Evolutionary conservation across 2,797 vertebrate genomes (phyloP).

Genomic region (Chloroceryle inda): DNA sequence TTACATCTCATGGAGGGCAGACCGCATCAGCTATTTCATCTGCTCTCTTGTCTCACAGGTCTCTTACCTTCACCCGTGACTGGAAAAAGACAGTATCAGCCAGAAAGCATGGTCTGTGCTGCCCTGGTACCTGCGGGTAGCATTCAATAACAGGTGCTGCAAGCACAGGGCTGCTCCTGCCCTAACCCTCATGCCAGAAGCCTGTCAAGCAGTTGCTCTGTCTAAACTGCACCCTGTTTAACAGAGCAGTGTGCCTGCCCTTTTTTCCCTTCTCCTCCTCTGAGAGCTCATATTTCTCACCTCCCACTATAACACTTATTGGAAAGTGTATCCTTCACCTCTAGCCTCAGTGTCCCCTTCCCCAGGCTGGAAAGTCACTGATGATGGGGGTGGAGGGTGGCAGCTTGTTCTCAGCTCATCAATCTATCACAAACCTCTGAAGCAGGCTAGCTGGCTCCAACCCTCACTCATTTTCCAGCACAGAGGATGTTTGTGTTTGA

Average conservation of each 20-base stretch:
- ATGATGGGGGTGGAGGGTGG: conserved; percentile 24
- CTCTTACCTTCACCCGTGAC: not conserved
- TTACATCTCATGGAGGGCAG: not conserved
- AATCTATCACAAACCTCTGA: conserved; percentile 45
- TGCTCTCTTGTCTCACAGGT: fast-evolving
- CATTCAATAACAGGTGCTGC: conserved; percentile 32
- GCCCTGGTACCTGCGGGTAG: conserved; percentile 55
- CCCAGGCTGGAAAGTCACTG: conserved; percentile 13
- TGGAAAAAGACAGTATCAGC: conserved; percentile 1
- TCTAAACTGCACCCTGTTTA: conserved; percentile 25
- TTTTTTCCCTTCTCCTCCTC: not conserved
- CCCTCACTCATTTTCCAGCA: conserved; percentile 30
- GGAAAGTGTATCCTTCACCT: conserved; percentile 41
- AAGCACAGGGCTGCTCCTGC: not conserved
- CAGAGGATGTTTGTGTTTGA: conserved; percentile 42
- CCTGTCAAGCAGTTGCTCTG: conserved; percentile 22
- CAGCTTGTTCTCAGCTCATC: conserved; percentile 66
- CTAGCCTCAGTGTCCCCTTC: not conserved
- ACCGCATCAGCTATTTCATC: not conserved
- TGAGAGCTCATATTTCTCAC: conserved; percentile 46
- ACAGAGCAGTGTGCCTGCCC: not conserved
- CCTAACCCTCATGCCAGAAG: not conserved
- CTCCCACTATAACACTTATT: conserved; percentile 35
- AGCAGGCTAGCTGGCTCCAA: conserved; percentile 17
- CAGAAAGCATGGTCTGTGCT: not conserved